Evolutionary conservation across 2,888 invertebrate genomes (phyloP).

Genomic region (Monochamus alternatus): DNA sequence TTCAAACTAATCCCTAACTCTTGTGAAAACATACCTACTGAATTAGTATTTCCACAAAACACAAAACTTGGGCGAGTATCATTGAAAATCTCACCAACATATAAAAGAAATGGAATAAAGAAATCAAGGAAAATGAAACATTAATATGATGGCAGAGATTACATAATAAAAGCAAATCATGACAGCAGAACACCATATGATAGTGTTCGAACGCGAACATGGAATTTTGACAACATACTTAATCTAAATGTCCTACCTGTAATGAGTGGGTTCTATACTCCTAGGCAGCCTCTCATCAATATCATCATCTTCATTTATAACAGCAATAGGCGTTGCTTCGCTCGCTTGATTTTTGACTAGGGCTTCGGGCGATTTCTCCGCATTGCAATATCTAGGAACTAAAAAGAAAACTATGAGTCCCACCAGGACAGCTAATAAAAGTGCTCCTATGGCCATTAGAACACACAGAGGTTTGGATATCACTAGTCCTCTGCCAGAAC

Average conservation of each 20-base stretch:
- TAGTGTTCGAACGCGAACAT: too few species aligned
- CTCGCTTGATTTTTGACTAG: constrained; percentile 37
- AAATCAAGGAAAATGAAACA: too few species aligned
- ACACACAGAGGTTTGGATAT: constrained; percentile 66
- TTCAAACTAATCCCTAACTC: background rate
- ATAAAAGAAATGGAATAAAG: too few species aligned
- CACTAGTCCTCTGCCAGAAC: constrained; percentile 58
- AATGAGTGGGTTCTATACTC: constrained; percentile 63
- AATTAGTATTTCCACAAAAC: too few species aligned
- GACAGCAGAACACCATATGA: background rate
- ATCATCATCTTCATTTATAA: constrained; percentile 39
- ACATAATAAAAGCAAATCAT: background rate
- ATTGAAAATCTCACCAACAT: too few species aligned
- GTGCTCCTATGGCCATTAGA: constrained; percentile 66
- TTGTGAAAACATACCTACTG: too few species aligned
- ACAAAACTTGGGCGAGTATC: too few species aligned
- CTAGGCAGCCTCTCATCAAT: constrained; percentile 64
- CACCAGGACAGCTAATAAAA: constrained; percentile 65
- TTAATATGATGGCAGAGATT: too few species aligned
- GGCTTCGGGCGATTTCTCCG: constrained; percentile 49
- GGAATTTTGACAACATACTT: background rate
- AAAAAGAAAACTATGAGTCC: constrained; percentile 68
- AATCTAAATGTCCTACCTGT: constrained; percentile 60
- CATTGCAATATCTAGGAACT: constrained; percentile 62
- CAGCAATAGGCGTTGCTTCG: background rate